Evolutionary conservation across 2,113 vertebrate genomes (phyloP).

Genomic region (Syngnathoides biaculeatus): DNA sequence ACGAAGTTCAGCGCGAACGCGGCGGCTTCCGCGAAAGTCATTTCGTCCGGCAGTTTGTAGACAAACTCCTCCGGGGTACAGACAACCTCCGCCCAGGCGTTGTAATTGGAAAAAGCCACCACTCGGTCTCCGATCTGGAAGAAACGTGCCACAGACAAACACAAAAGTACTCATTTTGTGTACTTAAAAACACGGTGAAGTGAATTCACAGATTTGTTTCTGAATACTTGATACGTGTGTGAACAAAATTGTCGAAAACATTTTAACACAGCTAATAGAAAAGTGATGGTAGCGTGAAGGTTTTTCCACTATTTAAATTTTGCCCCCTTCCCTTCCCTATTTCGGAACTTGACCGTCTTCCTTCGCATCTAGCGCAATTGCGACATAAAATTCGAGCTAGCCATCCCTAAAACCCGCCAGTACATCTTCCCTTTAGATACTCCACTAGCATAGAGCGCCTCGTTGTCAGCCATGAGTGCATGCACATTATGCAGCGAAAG

Average conservation of each 20-base stretch:
- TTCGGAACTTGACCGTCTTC: too few species aligned
- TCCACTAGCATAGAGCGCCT: too few species aligned
- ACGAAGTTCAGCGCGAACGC: slow-evolving; percentile 96
- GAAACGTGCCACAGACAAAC: slow-evolving; percentile 1
- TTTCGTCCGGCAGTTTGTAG: slow-evolving; percentile 94
- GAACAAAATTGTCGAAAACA: background rate
- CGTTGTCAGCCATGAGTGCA: too few species aligned
- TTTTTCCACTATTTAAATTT: background rate
- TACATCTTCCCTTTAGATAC: too few species aligned
- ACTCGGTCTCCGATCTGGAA: slow-evolving; percentile 92
- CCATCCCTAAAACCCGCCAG: too few species aligned
- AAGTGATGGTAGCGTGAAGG: background rate
- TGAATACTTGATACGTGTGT: background rate
- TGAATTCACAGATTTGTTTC: background rate
- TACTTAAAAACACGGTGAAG: too few species aligned
- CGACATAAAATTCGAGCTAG: background rate
- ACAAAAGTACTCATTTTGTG: background rate
- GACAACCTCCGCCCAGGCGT: slow-evolving; percentile 95
- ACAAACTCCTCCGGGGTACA: slow-evolving; percentile 89
- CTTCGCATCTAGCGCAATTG: background rate
- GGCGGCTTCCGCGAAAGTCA: slow-evolving; percentile 92
- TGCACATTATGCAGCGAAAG: too few species aligned
- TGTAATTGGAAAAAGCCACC: slow-evolving; percentile 96
- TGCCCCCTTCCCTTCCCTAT: background rate
- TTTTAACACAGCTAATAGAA: background rate